phyloP scores from a whole-genome alignment of 2,113 vertebrate genomes.

The Chionis minor region DNA sequence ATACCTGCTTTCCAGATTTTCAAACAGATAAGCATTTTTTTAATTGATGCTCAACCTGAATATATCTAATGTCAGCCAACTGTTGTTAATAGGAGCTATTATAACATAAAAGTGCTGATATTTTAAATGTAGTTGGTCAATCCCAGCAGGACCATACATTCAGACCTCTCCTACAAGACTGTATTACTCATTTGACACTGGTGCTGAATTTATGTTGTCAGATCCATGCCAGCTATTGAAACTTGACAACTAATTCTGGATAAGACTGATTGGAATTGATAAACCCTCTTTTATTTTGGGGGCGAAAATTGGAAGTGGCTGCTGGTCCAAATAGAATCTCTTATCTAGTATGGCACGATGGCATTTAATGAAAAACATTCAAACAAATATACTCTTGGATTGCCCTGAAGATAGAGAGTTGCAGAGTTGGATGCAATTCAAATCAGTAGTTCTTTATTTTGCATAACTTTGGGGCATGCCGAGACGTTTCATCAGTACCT shows the following conservation, averaged over 20 bases:
- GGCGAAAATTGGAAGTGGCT: conserved; percentile 75
- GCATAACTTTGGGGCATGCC: conserved; percentile 56
- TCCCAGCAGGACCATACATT: conserved; percentile 35
- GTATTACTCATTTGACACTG: conserved; percentile 67
- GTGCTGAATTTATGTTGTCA: conserved; percentile 72
- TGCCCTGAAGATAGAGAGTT: conserved; percentile 69
- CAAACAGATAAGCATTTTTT: conserved; percentile 73
- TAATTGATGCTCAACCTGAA: conserved; percentile 71
- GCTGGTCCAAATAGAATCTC: conserved; percentile 80
- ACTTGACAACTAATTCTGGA: conserved; percentile 82
- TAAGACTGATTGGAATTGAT: conserved; percentile 80
- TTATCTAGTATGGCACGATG: conserved; percentile 74
- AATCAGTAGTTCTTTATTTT: conserved; percentile 72
- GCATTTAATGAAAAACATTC: conserved; percentile 78
- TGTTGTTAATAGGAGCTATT: conserved; percentile 74
- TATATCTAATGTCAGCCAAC: conserved; percentile 73
- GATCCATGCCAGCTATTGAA: conserved; percentile 76
- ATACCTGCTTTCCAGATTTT: conserved; percentile 64
- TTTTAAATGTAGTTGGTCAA: conserved; percentile 64
- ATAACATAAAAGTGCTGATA: conserved; percentile 71
- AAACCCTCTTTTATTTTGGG: conserved; percentile 74
- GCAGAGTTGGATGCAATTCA: conserved; percentile 66
- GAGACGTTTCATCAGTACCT: conserved; percentile 51
- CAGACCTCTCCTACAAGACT: conserved; percentile 35
- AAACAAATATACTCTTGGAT: conserved; percentile 69